phyloP scores from a whole-genome alignment of 2,797 vertebrate genomes.

The Carcharodon carcharias region DNA sequence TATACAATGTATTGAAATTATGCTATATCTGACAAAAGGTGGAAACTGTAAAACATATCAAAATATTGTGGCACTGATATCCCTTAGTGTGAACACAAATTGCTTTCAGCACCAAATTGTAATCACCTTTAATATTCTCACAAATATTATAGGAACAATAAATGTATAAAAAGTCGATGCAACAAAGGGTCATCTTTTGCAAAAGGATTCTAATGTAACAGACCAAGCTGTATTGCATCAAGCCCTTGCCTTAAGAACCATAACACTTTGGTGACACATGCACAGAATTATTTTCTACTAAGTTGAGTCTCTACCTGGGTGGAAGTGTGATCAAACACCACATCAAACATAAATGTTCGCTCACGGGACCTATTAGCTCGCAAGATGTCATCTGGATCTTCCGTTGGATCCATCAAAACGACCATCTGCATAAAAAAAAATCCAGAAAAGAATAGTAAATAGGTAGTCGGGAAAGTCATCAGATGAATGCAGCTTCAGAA shows the following conservation, averaged over 20 bases:
- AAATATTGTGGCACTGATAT: not conserved
- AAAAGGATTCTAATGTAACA: no score
- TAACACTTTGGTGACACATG: not conserved
- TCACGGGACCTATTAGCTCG: conserved; percentile 49
- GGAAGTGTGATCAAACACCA: conserved; percentile 47
- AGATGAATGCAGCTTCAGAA: not conserved
- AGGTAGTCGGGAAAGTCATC: not conserved
- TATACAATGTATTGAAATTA: not conserved
- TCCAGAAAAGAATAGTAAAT: not conserved
- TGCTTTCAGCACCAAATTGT: not conserved
- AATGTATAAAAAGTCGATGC: not conserved
- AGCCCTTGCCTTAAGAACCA: not conserved
- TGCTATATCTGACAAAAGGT: not conserved
- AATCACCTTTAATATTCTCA: not conserved
- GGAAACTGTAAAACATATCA: not conserved
- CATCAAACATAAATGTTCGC: conserved; percentile 52
- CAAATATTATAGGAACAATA: not conserved
- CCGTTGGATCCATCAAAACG: conserved; percentile 49
- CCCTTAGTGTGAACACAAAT: not conserved
- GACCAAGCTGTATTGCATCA: not conserved
- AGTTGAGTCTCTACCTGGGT: conserved; percentile 48
- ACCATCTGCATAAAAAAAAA: conserved; percentile 44
- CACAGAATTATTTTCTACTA: not conserved
- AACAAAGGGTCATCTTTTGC: not conserved
- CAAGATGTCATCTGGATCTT: conserved; percentile 47